Conservation (phyloP, 2,797 vertebrate species). For the Lutjanus campechanus region DNA sequence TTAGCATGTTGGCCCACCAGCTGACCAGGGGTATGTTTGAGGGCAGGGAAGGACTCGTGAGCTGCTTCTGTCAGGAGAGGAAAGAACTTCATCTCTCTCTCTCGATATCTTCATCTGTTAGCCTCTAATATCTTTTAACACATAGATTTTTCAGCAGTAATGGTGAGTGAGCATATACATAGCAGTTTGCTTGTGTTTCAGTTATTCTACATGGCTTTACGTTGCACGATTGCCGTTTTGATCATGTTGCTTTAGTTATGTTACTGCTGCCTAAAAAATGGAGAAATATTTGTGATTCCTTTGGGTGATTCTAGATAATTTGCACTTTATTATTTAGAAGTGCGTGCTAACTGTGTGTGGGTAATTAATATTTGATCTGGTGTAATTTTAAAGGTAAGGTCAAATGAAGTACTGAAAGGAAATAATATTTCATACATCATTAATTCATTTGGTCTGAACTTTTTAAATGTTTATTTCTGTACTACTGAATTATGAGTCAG, state of each 20-base stretch:
- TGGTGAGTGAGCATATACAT: constrained; percentile 69
- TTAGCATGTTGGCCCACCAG: constrained; percentile 63
- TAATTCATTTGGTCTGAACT: constrained; percentile 27
- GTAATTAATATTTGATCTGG: not conserved
- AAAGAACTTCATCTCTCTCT: constrained; percentile 38
- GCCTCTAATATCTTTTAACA: constrained; percentile 22
- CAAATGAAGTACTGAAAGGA: not conserved
- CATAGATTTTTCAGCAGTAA: constrained; percentile 26
- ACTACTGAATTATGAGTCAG: constrained; percentile 68
- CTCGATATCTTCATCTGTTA: constrained; percentile 31
- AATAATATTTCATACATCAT: not conserved
- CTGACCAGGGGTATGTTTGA: constrained; percentile 72
- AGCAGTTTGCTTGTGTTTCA: constrained; percentile 6
- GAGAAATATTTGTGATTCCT: not conserved
- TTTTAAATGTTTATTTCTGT: constrained; percentile 66
- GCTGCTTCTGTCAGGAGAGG: constrained; percentile 44
- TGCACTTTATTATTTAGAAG: not conserved
- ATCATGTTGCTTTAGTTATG: constrained; percentile 7
- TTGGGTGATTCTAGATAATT: not conserved
- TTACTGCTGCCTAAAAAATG: not conserved
- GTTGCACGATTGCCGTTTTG: constrained; percentile 10
- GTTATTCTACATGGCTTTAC: constrained; percentile 7
- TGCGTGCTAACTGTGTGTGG: not conserved
- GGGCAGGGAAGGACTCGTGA: constrained; percentile 61
- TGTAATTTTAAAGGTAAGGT: not conserved